Conservation (phyloP, 2,888 invertebrate genomes). For the Lasius fuliginosus region DNA sequence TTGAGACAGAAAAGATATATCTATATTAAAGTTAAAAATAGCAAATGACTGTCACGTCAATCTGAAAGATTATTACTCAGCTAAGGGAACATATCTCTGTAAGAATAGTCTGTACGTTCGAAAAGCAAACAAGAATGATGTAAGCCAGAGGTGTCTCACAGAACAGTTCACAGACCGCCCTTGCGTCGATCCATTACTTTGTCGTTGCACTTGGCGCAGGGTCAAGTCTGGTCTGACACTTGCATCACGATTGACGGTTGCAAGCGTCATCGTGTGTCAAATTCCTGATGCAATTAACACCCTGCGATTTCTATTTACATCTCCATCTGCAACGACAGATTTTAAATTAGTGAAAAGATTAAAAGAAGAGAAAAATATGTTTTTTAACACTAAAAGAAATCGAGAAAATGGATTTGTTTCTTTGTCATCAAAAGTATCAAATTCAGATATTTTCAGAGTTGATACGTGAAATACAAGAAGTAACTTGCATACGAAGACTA, state of each 20-base stretch:
- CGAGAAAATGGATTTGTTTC: background rate
- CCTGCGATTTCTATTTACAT: background rate
- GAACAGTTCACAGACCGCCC: constrained; percentile 32
- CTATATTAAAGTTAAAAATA: background rate
- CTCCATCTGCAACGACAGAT: background rate
- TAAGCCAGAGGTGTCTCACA: background rate
- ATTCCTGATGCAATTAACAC: background rate
- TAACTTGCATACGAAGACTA: too few species aligned
- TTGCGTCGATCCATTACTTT: constrained; percentile 19
- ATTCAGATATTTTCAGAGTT: background rate
- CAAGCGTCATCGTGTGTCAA: background rate
- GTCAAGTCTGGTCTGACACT: constrained; percentile 23
- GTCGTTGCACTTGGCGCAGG: constrained; percentile 38
- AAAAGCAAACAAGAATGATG: background rate
- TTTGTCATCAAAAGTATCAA: background rate
- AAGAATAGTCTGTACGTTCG: background rate
- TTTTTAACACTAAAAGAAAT: background rate
- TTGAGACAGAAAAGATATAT: background rate
- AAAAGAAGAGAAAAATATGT: background rate
- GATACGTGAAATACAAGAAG: too few species aligned
- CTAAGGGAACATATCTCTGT: background rate
- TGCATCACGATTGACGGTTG: background rate
- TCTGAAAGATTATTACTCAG: background rate
- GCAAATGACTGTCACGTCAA: background rate
- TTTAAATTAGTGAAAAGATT: background rate